Conservation (phyloP, 2,797 vertebrate genomes). For the Sorex maritimensis region DNA sequence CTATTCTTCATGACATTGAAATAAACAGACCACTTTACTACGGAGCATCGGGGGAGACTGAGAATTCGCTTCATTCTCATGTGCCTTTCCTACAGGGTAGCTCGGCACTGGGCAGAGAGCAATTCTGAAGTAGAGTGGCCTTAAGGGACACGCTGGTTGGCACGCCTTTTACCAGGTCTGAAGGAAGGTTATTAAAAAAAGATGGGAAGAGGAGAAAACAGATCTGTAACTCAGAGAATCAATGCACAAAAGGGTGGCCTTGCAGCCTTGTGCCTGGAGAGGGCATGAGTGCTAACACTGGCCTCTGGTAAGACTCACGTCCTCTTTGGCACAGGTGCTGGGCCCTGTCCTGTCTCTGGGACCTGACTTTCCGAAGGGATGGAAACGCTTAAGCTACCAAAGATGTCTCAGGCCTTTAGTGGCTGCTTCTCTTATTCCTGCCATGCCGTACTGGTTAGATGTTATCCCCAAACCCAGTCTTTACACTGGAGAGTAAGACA, state of each 20-base stretch:
- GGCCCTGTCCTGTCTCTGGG: too few species aligned
- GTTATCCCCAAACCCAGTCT: background rate
- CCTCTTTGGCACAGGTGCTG: too few species aligned
- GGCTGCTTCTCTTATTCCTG: too few species aligned
- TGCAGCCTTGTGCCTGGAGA: background rate
- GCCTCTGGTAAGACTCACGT: too few species aligned
- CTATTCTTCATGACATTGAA: slow-evolving; percentile 28
- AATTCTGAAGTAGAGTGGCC: too few species aligned
- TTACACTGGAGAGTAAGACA: background rate
- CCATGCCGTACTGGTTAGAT: too few species aligned
- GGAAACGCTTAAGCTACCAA: too few species aligned
- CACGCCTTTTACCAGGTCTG: background rate
- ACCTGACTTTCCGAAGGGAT: background rate
- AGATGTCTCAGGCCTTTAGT: too few species aligned
- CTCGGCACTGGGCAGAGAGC: background rate
- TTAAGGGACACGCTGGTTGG: accelerated
- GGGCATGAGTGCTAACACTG: too few species aligned
- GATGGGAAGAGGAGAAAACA: background rate
- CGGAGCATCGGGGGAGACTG: background rate
- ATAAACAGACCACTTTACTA: background rate
- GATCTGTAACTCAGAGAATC: background rate
- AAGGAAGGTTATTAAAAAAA: background rate
- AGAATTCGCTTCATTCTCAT: background rate
- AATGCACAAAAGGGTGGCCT: background rate
- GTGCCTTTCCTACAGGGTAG: too few species aligned